A percentile compares a stretch with the other conserved stretches of the same genome.
These are phyloP conservation scores for Leptopilina drosophilae DNA, from an alignment of 2,888 invertebrate genomes.

Conservation along the genomic window DNA sequence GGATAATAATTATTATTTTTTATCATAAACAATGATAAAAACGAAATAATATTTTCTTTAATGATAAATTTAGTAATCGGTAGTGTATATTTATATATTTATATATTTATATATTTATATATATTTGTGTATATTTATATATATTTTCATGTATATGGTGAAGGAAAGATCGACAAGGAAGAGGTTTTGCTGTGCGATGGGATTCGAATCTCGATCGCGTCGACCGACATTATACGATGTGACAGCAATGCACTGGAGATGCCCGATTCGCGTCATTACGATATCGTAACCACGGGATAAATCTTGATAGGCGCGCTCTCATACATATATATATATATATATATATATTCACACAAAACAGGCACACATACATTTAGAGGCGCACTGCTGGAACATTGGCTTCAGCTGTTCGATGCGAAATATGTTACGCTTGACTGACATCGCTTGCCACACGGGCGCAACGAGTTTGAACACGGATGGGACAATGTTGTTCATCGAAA, in stretches of 20 bases:
- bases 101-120: not conserved
- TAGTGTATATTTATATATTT: too few relatives aligned
- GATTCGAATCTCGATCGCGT: conserved; percentile 64
- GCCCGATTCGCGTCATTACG: conserved; percentile 59
- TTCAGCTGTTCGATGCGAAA: conserved; percentile 40
- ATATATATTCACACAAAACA: too few relatives aligned
- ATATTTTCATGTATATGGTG: not conserved
- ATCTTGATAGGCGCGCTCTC: conserved; percentile 51
- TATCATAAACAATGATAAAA: too few relatives aligned
- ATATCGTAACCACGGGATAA: conserved; percentile 57
- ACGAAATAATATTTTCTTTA: not conserved
- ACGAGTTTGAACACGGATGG: conserved; percentile 28
- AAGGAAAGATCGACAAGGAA: conserved; percentile 30
- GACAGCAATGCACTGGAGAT: conserved; percentile 64
- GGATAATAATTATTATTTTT: too few relatives aligned
- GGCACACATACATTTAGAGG: too few relatives aligned
- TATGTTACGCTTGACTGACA: conserved; percentile 30
- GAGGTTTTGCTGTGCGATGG: conserved; percentile 24
- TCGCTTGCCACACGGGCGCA: conserved; percentile 31
- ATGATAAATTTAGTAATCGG: conserved; percentile 1
- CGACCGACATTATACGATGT: conserved; percentile 57
- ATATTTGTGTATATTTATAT: not conserved
- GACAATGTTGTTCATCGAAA: conserved; percentile 38
- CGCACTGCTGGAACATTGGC: conserved; percentile 7
- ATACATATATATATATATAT: too few relatives aligned